Conservation (phyloP, 2,113 vertebrate species). For the Cyanistes caeruleus region DNA sequence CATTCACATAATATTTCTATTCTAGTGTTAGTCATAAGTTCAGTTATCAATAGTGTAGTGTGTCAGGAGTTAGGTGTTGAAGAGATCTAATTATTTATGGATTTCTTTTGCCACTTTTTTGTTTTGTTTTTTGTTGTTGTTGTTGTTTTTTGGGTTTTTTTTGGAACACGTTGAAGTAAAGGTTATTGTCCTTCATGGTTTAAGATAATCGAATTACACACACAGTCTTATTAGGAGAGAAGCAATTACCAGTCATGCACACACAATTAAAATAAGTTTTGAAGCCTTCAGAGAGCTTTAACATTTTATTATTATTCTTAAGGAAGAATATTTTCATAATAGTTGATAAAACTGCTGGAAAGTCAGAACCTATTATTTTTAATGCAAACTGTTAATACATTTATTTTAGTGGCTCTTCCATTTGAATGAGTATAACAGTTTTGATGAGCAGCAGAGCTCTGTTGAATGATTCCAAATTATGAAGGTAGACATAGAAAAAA, state of each 20-base stretch:
- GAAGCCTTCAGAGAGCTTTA: background rate
- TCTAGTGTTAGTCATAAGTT: background rate
- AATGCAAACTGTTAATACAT: background rate
- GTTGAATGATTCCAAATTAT: background rate
- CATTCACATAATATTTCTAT: background rate
- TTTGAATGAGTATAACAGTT: background rate
- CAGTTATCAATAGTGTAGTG: background rate
- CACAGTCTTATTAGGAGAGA: background rate
- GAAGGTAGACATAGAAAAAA: background rate
- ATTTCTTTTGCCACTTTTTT: conserved; percentile 15
- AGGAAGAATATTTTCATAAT: background rate
- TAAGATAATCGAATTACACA: conserved; percentile 47
- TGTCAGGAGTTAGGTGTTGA: conserved; percentile 24
- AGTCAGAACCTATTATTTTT: background rate
- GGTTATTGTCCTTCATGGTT: conserved; percentile 44
- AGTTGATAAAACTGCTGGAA: background rate
- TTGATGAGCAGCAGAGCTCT: background rate
- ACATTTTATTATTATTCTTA: background rate
- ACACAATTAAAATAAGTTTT: conserved; percentile 37
- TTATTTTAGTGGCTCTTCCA: background rate
- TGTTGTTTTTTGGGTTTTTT: no score
- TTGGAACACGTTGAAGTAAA: background rate
- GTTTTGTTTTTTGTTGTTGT: background rate
- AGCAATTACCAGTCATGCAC: conserved; percentile 33
- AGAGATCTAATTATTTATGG: conserved; percentile 37